Evolutionary conservation across 1,140 invertebrate genomes (phyloP).

Genomic region (Drosophila pseudoananassae): DNA sequence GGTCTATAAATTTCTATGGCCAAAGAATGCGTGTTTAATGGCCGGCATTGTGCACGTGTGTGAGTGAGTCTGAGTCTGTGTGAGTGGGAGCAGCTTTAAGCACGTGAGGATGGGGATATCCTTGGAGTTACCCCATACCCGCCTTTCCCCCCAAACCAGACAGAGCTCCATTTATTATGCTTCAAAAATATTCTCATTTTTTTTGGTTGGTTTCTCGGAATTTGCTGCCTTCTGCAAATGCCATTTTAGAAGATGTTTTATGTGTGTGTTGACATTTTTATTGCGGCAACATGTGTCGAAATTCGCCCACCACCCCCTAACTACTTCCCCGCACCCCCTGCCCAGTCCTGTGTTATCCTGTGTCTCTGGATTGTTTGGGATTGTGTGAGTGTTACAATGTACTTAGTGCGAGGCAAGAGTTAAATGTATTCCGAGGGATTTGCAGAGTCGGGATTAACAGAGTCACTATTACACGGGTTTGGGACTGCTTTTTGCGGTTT

Average conservation of each 20-base stretch:
- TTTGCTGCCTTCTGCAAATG: conserved; percentile 74
- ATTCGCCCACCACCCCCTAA: conserved; percentile 29
- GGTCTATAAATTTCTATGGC: conserved; percentile 81
- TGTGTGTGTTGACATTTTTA: conserved; percentile 82
- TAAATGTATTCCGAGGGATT: conserved; percentile 48
- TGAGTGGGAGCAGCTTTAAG: conserved; percentile 48
- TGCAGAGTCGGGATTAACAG: conserved; percentile 30
- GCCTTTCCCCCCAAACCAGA: conserved; percentile 7
- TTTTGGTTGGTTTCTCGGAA: conserved; percentile 44
- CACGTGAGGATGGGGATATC: conserved; percentile 56
- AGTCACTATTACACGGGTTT: conserved; percentile 28
- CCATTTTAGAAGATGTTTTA: conserved; percentile 83
- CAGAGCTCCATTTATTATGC: conserved; percentile 75
- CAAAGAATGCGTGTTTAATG: conserved; percentile 82
- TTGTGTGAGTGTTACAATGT: conserved; percentile 70
- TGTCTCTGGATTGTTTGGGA: conserved; percentile 10
- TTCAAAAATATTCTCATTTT: conserved; percentile 63
- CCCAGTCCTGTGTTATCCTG: conserved; percentile 29
- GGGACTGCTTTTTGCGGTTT: conserved; percentile 28
- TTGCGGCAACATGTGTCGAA: conserved; percentile 81
- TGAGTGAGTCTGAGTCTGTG: conserved; percentile 23
- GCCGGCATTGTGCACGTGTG: conserved; percentile 69
- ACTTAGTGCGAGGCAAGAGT: conserved; percentile 66
- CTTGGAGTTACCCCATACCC: conserved; percentile 32
- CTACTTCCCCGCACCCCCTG: conserved; percentile 5